These are phyloP conservation scores for Apteryx owenii DNA, from an alignment of 2,113 vertebrate species.

Conservation along the genomic window DNA sequence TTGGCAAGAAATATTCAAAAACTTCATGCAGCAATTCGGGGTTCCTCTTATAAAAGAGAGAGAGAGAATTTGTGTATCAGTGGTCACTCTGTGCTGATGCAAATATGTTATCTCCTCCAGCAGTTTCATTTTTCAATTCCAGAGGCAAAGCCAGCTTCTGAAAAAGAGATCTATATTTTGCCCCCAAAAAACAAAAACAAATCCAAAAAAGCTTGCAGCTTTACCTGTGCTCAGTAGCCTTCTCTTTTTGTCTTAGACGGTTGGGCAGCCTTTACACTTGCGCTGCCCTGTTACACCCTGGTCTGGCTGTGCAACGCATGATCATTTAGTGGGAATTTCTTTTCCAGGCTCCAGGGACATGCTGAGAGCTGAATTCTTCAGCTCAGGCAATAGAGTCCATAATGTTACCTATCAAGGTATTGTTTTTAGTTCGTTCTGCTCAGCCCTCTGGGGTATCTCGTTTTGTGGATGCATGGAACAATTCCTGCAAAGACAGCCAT, in stretches of 20 bases:
- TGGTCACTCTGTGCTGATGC: not conserved
- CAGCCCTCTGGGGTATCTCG: not conserved
- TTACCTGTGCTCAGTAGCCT: not conserved
- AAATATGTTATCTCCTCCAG: not conserved
- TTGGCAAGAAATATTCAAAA: slow-evolving; percentile 27
- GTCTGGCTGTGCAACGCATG: not conserved
- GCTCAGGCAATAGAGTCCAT: not conserved
- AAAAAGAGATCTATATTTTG: not conserved
- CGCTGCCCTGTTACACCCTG: not conserved
- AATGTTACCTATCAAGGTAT: accelerated
- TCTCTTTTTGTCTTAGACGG: not conserved
- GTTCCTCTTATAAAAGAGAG: not conserved
- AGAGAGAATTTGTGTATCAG: not conserved
- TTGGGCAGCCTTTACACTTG: not conserved
- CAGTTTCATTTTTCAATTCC: not conserved
- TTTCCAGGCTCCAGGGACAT: not conserved
- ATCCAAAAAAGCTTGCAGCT: not conserved
- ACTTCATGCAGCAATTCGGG: not conserved
- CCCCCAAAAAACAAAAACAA: not conserved
- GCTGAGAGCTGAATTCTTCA: not conserved
- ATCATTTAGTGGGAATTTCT: not conserved
- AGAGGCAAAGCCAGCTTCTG: not conserved
- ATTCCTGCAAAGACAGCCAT: not conserved
- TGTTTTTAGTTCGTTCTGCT: not conserved
- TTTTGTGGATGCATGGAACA: not conserved